Conservation (phyloP, 2,888 invertebrate genomes). For the Choristoneura rosaceana region DNA sequence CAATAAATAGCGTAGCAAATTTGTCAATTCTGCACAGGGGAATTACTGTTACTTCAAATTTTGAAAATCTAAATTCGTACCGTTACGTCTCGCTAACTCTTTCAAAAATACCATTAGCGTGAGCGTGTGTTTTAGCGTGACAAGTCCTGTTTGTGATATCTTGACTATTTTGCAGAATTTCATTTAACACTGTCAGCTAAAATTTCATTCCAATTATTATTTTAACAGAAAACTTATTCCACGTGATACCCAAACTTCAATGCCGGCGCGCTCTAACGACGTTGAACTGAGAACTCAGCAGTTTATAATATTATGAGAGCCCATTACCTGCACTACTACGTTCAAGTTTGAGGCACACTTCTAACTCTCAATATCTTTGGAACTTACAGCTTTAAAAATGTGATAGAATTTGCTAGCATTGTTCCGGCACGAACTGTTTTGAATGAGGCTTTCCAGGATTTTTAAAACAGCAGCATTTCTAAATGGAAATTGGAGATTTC, state of each 20-base stretch:
- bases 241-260: conserved; percentile 20
- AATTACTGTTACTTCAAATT: no score
- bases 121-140: no score
- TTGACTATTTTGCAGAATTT: no score
- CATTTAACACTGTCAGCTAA: no score
- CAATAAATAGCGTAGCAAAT: no score
- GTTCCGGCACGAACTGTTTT: conserved; percentile 5
- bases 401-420: conserved; percentile 3
- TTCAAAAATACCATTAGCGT: no score
- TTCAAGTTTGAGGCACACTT: conserved; percentile 31
- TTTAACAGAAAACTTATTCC: background rate
- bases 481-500: no score
- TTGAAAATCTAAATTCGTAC: no score
- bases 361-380: conserved; percentile 6
- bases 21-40: no score
- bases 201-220: background rate
- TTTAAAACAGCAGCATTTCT: no score
- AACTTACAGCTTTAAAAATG: conserved; percentile 12
- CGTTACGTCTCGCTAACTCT: no score
- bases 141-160: no score
- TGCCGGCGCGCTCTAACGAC: conserved; percentile 29
- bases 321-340: conserved; percentile 31
- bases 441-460: background rate
- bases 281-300: conserved; percentile 26
- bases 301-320: conserved; percentile 35